Base-by-base conservation (phyloP, 2,888 invertebrate species). In the Drosophila robusta region DNA sequence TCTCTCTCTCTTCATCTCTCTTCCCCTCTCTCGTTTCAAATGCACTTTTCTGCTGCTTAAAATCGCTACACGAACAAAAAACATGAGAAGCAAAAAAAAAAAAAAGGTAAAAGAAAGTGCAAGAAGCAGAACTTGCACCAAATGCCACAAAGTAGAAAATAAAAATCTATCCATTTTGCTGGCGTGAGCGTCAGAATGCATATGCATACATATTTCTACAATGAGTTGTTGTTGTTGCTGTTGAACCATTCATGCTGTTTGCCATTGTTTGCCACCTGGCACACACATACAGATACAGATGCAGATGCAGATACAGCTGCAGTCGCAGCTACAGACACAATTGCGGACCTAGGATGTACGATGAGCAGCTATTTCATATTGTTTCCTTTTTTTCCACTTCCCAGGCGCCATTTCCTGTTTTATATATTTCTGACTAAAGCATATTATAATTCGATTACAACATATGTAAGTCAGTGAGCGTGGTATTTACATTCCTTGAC, bases 71-170 rank as follows among this genome's bases (percentile, higher is more conserved):
- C 36, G 26, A 62, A 34, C 41, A 34, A 46, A 11, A 18, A 9
- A 8, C 11, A 22, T 45, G 5, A 14, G 36, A 49, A 50, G 39
- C 7, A 16, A 39, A 29, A 39, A 38, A 22, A 14, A 16, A 3
- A 18, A 18, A 18, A 18, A n/a, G n/a, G n/a, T 18, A 18, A 18
- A 18, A 18, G 18, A 8, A 29, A 29, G 9, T 29, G 3, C 22
- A 29, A 42, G 39, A 22, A 45, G 22, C 47, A 18, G 24, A 36
- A 44, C 11, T 52, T 24, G 32, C 55, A 44, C 45, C 68, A 44
- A 70, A 58, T 75, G 73, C 70, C 76, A 78, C 70, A 74, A 74
- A 74, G 64, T 72, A 61, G 79, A 69, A 70, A 62, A 78, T 75
- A 75, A 72, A 72, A 69, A 76, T 76, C 68, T 72, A 76, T 76